Evolutionary conservation across 2,888 invertebrate genomes (phyloP), one percentile per base, ranked within the genome.

Genomic region (Abscondita cerata): DNA sequence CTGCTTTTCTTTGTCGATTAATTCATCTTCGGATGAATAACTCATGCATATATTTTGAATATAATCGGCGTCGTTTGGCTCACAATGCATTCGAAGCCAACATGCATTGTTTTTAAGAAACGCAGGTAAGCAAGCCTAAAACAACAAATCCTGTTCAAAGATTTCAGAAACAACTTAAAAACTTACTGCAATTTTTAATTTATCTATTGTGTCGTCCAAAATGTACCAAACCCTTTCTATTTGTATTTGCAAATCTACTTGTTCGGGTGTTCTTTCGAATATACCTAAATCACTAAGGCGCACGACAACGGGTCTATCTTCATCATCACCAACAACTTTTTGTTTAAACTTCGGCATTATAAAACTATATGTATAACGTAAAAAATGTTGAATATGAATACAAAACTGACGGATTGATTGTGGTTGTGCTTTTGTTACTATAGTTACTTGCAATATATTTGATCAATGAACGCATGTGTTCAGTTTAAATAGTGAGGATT

Each of bases 111-210:
- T 16, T 8, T 16, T n/a, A 12, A 41, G 41, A 41, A 41, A 16
- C 8, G 13, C 16, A n/a, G 41, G 41, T 16, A 41, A 16, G 15
- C 41, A 41, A 2, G 16, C 16, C 41, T 41, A 16, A 41, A 41
- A 41, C 15, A 16, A 4, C 12, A n/a, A 38, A 38, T 38, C 3
- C n/a, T 13, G 9, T 41, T 25, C 6, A 25, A 16, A 2, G 15
- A 41, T 1, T 41, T 41, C 11, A 36, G 8, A 16, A 12, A 12
- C 15, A 41, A 1, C n/a, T 8, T 9, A 3, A 16, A 16, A 13
- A 12, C 13, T 41, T 41, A 41, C 41, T 8, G 41, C n/a, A 41
- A 41, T 41, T 12, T 41, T 41, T 3, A 41, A 15, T 41, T 41
- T 41, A 6, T 41, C 41, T 36, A 36, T 36, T 5, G 12, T 36